Percentiles rank a stretch among this genome's conserved stretches.
Conservation (phyloP, 2,888 invertebrate genomes). For the Stictocephala bisonia region DNA sequence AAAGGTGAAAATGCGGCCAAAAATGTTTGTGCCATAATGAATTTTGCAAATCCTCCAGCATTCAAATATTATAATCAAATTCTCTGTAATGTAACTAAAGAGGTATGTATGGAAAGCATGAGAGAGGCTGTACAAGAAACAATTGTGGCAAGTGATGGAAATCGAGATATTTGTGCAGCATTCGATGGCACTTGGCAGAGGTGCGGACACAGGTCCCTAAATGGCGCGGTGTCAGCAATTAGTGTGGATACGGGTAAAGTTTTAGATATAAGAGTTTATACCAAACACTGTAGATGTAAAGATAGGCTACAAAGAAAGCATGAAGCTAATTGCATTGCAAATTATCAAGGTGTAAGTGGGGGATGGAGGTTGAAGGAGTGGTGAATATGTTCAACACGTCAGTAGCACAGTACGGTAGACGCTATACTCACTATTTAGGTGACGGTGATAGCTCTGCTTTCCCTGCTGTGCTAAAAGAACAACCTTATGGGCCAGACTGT, state of each 20-base stretch:
- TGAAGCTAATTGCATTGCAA: background rate
- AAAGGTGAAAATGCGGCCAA: conserved; percentile 18
- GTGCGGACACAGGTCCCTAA: conserved; percentile 27
- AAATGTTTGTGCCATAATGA: conserved; percentile 4
- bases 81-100: background rate
- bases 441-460: no score
- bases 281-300: conserved; percentile 35
- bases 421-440: conserved; percentile 23
- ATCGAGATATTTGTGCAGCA: conserved; percentile 19
- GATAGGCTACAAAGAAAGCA: conserved; percentile 14
- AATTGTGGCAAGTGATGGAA: no score
- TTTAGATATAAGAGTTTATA: conserved; percentile 12
- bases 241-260: conserved; percentile 37
- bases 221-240: conserved; percentile 15
- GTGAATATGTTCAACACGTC: conserved; percentile 16
- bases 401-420: background rate
- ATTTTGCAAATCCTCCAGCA: background rate
- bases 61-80: background rate
- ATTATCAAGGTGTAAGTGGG: conserved; percentile 28
- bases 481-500: conserved; percentile 40
- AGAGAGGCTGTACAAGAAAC: conserved; percentile 10
- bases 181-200: conserved; percentile 31
- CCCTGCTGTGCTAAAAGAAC: background rate
- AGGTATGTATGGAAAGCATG: conserved; percentile 5
- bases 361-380: conserved; percentile 25